Evolutionary conservation across 2,113 vertebrate genomes (phyloP).

Genomic region (Coreoperca whiteheadi): DNA sequence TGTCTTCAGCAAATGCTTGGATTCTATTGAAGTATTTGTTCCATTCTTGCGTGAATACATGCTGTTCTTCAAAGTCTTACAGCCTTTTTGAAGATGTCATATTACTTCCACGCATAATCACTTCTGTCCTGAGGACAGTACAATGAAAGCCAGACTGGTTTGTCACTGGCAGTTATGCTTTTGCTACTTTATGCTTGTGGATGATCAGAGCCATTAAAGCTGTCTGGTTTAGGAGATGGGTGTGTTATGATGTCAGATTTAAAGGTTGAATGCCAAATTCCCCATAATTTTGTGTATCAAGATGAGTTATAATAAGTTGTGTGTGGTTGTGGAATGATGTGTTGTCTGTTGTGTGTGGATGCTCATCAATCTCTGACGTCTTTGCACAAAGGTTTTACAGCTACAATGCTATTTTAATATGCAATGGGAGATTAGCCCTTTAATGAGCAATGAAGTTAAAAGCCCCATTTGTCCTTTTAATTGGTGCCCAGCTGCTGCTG

Average conservation of each 20-base stretch:
- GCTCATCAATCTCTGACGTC: constrained; percentile 1
- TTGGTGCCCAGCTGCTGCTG: constrained; percentile 45
- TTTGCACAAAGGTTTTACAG: constrained; percentile 25
- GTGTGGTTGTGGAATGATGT: background rate
- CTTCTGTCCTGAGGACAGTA: constrained; percentile 15
- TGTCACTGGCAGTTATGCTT: constrained; percentile 31
- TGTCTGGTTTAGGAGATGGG: constrained; percentile 32
- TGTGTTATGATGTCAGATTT: constrained; percentile 32
- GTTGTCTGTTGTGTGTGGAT: constrained; percentile 1
- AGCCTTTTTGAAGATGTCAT: constrained; percentile 37
- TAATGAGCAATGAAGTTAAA: constrained; percentile 55
- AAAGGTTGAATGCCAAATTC: constrained; percentile 46
- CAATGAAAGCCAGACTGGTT: constrained; percentile 32
- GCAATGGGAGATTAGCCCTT: constrained; percentile 31
- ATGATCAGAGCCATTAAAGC: constrained; percentile 40
- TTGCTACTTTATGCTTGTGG: constrained; percentile 31
- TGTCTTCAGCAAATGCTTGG: constrained; percentile 18
- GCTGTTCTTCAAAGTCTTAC: constrained; percentile 28
- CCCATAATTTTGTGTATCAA: constrained; percentile 32
- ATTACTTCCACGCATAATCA: constrained; percentile 38
- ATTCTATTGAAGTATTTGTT: constrained; percentile 25
- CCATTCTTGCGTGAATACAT: constrained; percentile 31
- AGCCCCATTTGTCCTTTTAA: constrained; percentile 44
- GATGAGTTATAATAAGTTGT: background rate
- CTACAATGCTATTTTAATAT: constrained; percentile 41